Evolutionary conservation across 2,888 invertebrate genomes (phyloP).

Genomic region (Euzophera pinguis): DNA sequence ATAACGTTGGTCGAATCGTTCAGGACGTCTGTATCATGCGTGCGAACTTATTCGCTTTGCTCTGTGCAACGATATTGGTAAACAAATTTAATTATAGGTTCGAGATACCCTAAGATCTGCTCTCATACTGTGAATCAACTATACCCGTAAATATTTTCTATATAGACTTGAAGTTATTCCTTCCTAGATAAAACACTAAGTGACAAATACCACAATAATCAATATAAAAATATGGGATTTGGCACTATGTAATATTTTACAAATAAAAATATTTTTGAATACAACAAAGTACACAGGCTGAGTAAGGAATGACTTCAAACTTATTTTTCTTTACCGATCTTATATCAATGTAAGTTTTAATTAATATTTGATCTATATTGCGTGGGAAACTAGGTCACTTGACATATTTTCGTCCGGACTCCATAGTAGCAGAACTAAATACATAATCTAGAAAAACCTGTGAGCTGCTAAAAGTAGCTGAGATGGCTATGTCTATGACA

Average conservation of each 20-base stretch:
- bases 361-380: too few relatives aligned
- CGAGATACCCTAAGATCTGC: neutral
- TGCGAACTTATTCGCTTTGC: neutral
- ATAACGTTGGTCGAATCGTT: too few relatives aligned
- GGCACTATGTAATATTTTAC: slow-evolving; percentile 10
- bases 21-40: too few relatives aligned
- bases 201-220: slow-evolving; percentile 7
- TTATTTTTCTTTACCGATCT: neutral
- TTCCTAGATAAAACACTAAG: slow-evolving; percentile 2
- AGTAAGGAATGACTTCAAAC: neutral
- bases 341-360: neutral
- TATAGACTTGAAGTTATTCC: neutral
- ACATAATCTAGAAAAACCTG: too few relatives aligned
- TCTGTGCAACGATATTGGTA: neutral
- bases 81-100: neutral
- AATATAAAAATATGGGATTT: slow-evolving; percentile 13
- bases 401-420: too few relatives aligned
- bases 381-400: too few relatives aligned
- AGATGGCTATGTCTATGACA: too few relatives aligned
- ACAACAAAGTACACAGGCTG: neutral
- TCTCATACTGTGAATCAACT: neutral
- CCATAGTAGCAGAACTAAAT: too few relatives aligned
- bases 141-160: slow-evolving; percentile 5
- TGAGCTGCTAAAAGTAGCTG: too few relatives aligned
- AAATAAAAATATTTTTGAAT: neutral